phyloP scores from a whole-genome alignment of 92 coral and sea anemone species.

The Heteractis magnifica region DNA sequence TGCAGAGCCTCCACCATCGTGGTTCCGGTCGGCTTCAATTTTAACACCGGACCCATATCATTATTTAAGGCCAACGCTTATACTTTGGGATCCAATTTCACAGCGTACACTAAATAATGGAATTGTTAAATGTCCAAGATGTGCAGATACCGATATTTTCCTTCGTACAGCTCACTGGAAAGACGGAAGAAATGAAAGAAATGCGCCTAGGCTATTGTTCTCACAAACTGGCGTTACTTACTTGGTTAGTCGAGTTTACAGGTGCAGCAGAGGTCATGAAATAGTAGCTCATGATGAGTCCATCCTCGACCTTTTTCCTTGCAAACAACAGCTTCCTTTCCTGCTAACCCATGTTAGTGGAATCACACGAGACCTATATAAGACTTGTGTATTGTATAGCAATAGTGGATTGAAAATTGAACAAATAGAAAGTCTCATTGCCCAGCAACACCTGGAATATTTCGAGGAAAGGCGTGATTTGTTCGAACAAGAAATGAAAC shows the following conservation, averaged over 20 bases:
- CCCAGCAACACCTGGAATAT: slow-evolving; percentile 46
- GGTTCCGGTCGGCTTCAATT: slow-evolving; percentile 25
- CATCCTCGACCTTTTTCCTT: slow-evolving; percentile 28
- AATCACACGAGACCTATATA: slow-evolving; percentile 51
- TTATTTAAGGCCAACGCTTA: slow-evolving; percentile 29
- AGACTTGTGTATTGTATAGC: slow-evolving; percentile 4
- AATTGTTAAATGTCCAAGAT: slow-evolving; percentile 39
- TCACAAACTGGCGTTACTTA: slow-evolving; percentile 29
- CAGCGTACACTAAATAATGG: slow-evolving; percentile 44
- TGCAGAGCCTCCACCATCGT: slow-evolving; percentile 53
- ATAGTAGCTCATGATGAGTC: slow-evolving; percentile 43
- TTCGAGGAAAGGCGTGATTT: slow-evolving; percentile 51
- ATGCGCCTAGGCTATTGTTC: slow-evolving; percentile 24
- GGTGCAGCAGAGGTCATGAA: slow-evolving; percentile 48
- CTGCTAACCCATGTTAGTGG: slow-evolving; percentile 45
- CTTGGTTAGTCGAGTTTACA: slow-evolving; percentile 49
- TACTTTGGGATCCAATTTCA: slow-evolving; percentile 55
- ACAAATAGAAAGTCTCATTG: slow-evolving; percentile 42
- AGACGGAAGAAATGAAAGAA: slow-evolving; percentile 49
- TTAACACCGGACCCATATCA: slow-evolving; percentile 6
- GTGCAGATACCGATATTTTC: slow-evolving; percentile 22
- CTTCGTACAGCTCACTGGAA: slow-evolving; percentile 57
- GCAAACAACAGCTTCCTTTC: slow-evolving; percentile 35
- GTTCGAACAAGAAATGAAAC: not conserved
- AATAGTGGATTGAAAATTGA: not conserved